Percentiles rank a stretch among this genome's conserved stretches.
phyloP scores from a whole-genome alignment of 2,113 vertebrate species.

The Solenodon paradoxus region DNA sequence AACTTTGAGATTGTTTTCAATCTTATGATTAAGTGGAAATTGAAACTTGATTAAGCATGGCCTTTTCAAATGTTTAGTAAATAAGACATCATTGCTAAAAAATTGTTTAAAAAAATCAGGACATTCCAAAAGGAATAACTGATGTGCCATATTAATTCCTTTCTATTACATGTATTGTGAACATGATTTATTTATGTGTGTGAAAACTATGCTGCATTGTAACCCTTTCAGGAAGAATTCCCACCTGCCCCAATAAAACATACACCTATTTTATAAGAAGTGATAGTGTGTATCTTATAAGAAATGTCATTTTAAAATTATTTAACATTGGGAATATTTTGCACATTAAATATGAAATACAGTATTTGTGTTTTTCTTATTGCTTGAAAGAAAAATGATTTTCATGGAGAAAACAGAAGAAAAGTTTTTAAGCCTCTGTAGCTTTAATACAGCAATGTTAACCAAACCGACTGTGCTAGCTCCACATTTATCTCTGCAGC shows the following conservation, averaged over 20 bases:
- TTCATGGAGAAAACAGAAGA: neutral
- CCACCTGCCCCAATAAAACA: neutral
- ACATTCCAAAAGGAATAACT: neutral
- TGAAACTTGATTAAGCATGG: neutral
- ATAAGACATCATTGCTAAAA: neutral
- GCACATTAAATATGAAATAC: neutral
- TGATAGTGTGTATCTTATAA: neutral
- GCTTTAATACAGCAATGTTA: neutral
- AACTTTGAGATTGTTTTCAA: slow-evolving; percentile 42
- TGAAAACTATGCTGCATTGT: neutral
- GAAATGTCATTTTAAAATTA: slow-evolving; percentile 1
- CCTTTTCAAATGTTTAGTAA: slow-evolving; percentile 21
- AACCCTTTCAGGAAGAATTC: neutral
- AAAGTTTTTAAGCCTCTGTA: neutral
- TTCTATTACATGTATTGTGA: neutral
- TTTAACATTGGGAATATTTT: neutral
- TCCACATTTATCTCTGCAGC: neutral
- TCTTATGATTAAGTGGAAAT: neutral
- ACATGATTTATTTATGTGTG: neutral
- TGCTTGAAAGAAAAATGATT: neutral
- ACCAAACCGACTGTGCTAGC: neutral
- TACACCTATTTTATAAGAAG: neutral
- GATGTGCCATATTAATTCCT: neutral
- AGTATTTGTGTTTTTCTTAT: slow-evolving; percentile 17
- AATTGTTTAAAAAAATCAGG: neutral